Evolutionary conservation across 2,797 vertebrate genomes (phyloP), one percentile per base, ranked within the genome.

Genomic region (Hippoglossus hippoglossus): DNA sequence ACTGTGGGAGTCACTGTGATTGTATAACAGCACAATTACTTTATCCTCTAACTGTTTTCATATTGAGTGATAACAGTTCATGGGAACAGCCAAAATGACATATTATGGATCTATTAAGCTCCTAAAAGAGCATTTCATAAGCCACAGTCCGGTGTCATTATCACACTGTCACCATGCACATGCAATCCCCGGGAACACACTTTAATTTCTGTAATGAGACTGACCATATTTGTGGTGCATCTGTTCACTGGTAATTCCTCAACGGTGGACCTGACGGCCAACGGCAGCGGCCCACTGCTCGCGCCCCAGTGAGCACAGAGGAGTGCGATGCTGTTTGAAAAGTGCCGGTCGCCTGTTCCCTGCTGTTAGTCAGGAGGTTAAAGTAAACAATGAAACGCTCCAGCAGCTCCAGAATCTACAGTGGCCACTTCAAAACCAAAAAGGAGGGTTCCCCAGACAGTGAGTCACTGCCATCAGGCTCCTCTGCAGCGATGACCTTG

Each of bases 181-280:
- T 50, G 73, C 78, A 75, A 84, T 82, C 77, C 86, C 81, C 80
- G 73, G 73, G 73, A 83, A 84, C 70, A 56, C 71, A 73, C 75
- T 88, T 82, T 78, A 89, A 89, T 91, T 81, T 79, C 70, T 63
- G 67, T 73, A 84, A 85, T 85, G 85, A 88, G 73, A 80, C 64
- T 28, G 73, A 77, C 83, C 83, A 84, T 83, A 86, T 89, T 89
- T 81, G 66, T 46, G 77, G 52, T 84, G 89, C 91, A 89, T 91
- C 89, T 90, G 89, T 83, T 89, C 81, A 8, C 80, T 77, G 67
- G 47, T 85, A 82, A 88, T 83, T 90, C 88, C 77, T 87, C 79
- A 79, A 67, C 71, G 34, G 81, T 74, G 63, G 85, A 82, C 82
- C 73, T 68, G 56, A 63, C 16, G 67, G 84, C 83, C 85, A 81